phyloP scores from a whole-genome alignment of 2,888 invertebrate species.

The Fragum sueziense region DNA sequence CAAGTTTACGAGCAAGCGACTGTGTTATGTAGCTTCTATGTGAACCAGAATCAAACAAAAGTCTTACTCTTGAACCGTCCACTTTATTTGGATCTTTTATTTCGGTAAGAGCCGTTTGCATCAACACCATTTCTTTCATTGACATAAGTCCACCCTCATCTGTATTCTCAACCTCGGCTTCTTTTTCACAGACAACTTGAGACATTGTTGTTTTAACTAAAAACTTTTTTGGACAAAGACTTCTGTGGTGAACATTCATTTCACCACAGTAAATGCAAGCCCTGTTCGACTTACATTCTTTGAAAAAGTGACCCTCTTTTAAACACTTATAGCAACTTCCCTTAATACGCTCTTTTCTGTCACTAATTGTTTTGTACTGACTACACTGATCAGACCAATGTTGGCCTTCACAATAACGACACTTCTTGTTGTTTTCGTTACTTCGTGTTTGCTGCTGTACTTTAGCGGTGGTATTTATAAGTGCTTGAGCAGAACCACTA shows the following conservation, averaged over 20 bases:
- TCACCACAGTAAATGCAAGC: constrained; percentile 31
- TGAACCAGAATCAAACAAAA: constrained; percentile 33
- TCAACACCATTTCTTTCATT: constrained; percentile 25
- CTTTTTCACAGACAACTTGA: neutral
- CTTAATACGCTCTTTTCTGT: constrained; percentile 25
- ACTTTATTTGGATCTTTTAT: constrained; percentile 8
- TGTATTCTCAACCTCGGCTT: neutral
- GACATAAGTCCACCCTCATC: constrained; percentile 33
- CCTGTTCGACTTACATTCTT: constrained; percentile 14
- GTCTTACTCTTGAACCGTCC: neutral
- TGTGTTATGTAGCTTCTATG: constrained; percentile 30
- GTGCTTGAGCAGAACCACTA: neutral
- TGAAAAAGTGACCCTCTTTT: constrained; percentile 9
- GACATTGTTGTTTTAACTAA: neutral
- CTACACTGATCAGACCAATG: constrained; percentile 41
- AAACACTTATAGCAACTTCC: constrained; percentile 29
- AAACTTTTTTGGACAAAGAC: constrained; percentile 32
- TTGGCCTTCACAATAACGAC: constrained; percentile 12
- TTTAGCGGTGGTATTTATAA: neutral
- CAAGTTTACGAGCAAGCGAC: constrained; percentile 4
- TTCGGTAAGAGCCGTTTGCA: constrained; percentile 31
- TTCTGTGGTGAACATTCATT: constrained; percentile 30
- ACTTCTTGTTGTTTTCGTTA: neutral
- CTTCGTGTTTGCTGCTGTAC: neutral
- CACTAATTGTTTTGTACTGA: constrained; percentile 24